These are phyloP conservation scores for Eupithecia insigniata DNA, from an alignment of 2,888 invertebrate species.

Conservation along the genomic window DNA sequence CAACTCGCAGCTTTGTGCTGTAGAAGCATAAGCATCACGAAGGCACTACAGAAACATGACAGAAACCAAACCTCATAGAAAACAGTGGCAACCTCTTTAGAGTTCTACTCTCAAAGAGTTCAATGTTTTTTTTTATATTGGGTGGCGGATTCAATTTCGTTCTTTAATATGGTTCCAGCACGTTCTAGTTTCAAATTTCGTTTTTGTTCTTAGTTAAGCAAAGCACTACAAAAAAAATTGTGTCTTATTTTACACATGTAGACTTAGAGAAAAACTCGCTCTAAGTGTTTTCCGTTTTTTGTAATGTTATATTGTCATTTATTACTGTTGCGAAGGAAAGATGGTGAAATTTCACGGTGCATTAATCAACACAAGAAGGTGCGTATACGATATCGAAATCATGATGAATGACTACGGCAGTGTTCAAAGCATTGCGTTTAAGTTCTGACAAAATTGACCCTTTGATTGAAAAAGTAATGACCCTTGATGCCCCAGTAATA, in stretches of 20 bases:
- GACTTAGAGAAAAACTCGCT: not conserved
- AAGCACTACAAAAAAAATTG: no score
- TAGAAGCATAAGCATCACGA: not conserved
- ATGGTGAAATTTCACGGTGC: conserved; percentile 23
- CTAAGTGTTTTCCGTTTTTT: not conserved
- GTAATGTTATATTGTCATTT: not conserved
- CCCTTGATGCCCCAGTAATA: conserved; percentile 30
- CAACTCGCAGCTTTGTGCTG: not conserved
- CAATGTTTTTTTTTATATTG: not conserved
- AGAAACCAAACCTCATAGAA: not conserved
- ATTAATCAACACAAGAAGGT: conserved; percentile 10
- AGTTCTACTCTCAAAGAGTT: not conserved
- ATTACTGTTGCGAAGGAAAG: not conserved
- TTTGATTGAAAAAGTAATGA: conserved; percentile 33
- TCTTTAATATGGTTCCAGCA: not conserved
- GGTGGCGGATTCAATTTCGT: not conserved
- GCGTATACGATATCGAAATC: conserved; percentile 9
- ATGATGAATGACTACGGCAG: conserved; percentile 20
- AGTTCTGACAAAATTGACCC: conserved; percentile 34
- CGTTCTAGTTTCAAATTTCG: not conserved
- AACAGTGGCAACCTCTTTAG: not conserved
- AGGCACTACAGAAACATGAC: not conserved
- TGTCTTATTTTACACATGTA: not conserved
- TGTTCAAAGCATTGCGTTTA: conserved; percentile 27
- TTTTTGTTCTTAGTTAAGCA: not conserved